A percentile compares a stretch with the other conserved stretches of the same genome.
phyloP scores from a whole-genome alignment of 1,140 invertebrate species.

The Drosophila nebulosa region DNA sequence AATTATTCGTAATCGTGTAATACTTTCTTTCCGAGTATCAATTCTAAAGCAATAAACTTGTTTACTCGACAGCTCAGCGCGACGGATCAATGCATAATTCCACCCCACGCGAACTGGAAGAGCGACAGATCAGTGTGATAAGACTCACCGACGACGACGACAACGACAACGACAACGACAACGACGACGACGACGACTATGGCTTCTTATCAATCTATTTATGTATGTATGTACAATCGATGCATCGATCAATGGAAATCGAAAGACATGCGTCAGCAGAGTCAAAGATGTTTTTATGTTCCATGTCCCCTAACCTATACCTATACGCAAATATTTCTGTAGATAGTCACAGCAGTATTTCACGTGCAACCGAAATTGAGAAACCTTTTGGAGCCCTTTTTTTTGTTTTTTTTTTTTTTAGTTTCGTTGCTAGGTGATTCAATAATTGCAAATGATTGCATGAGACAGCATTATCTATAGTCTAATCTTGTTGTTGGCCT shows the following conservation, averaged over 20 bases:
- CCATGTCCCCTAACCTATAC: too few species aligned
- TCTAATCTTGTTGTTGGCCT: neutral
- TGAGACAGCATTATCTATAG: conserved; percentile 18
- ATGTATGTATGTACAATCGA: neutral
- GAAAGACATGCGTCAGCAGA: neutral
- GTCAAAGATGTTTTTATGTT: neutral
- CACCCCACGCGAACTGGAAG: conserved; percentile 22
- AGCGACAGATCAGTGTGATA: conserved; percentile 41
- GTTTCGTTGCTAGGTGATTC: conserved; percentile 51
- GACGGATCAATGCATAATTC: neutral
- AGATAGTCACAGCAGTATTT: too few species aligned
- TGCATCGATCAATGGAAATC: conserved; percentile 1
- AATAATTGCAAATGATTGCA: conserved; percentile 37
- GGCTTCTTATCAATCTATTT: neutral
- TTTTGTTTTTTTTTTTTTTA: too few species aligned
- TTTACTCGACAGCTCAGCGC: conserved; percentile 40
- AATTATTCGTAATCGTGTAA: neutral
- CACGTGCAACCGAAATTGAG: too few species aligned
- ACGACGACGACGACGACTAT: neutral
- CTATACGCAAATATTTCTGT: too few species aligned
- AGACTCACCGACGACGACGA: too few species aligned
- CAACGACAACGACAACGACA: too few species aligned
- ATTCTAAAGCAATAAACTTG: conserved; percentile 31
- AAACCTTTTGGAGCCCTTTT: too few species aligned
- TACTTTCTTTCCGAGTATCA: neutral